phyloP scores from a whole-genome alignment of 2,888 invertebrate genomes.

The Smittia sp. region DNA sequence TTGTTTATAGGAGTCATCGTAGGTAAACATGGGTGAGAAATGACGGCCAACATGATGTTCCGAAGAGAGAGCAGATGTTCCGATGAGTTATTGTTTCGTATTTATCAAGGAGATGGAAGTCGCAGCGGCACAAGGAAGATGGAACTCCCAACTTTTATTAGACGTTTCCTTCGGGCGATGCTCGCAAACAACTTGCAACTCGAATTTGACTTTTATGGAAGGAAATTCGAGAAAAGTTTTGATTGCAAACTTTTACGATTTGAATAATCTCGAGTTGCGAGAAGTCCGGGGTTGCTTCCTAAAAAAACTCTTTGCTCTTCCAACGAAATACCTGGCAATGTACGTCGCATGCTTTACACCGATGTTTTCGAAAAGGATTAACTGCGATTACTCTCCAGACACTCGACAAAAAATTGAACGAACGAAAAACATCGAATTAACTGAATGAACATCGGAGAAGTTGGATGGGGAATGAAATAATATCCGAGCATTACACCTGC shows the following conservation, averaged over 20 bases:
- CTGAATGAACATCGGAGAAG: neutral
- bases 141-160: too few relatives aligned
- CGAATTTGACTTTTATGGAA: too few relatives aligned
- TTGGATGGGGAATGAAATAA: neutral
- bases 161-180: too few relatives aligned
- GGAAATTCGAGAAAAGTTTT: too few relatives aligned
- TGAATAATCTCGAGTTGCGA: too few relatives aligned
- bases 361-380: neutral
- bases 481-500: neutral
- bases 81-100: slow-evolving; percentile 38
- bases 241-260: too few relatives aligned
- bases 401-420: neutral
- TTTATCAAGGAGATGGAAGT: slow-evolving; percentile 23
- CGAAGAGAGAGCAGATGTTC: slow-evolving; percentile 32
- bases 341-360: neutral
- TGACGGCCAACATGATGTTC: neutral
- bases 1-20: slow-evolving; percentile 18
- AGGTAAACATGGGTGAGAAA: neutral
- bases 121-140: neutral
- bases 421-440: neutral
- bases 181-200: too few relatives aligned
- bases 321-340: too few relatives aligned
- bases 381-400: neutral
- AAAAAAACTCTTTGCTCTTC: too few relatives aligned
- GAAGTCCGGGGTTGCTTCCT: too few relatives aligned